Conservation (phyloP, 2,113 vertebrate genomes). For the Festucalex cinctus region DNA sequence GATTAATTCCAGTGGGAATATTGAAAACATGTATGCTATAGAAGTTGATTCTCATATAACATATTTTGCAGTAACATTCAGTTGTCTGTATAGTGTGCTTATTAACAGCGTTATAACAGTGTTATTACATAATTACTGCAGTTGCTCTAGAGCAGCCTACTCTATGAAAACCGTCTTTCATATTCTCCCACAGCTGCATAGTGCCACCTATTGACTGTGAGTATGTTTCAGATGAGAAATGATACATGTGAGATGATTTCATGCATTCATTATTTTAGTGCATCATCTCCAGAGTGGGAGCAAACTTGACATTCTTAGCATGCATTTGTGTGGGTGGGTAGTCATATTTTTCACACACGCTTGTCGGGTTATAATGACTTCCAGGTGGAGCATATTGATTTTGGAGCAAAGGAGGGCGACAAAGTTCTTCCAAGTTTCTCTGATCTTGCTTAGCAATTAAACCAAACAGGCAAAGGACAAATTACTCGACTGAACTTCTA, state of each 20-base stretch:
- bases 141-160: too few species aligned
- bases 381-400: background rate
- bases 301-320: background rate
- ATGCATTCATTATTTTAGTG: background rate
- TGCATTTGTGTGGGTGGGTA: background rate
- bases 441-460: background rate
- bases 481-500: background rate
- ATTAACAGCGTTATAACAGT: too few species aligned
- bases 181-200: constrained; percentile 17
- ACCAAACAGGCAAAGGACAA: background rate
- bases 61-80: background rate
- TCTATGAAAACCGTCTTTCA: background rate
- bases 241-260: background rate
- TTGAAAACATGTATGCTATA: constrained; percentile 1
- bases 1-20: constrained; percentile 4
- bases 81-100: background rate
- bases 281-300: background rate
- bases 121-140: too few species aligned
- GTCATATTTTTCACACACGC: background rate
- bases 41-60: background rate
- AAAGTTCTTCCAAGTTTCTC: background rate
- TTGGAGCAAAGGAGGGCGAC: background rate
- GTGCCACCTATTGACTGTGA: constrained; percentile 31
- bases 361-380: background rate
- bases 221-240: background rate